Evolutionary conservation across 2,888 invertebrate species (phyloP), one percentile per base, ranked within the genome.

Genomic region (Entomobrya proxima): DNA sequence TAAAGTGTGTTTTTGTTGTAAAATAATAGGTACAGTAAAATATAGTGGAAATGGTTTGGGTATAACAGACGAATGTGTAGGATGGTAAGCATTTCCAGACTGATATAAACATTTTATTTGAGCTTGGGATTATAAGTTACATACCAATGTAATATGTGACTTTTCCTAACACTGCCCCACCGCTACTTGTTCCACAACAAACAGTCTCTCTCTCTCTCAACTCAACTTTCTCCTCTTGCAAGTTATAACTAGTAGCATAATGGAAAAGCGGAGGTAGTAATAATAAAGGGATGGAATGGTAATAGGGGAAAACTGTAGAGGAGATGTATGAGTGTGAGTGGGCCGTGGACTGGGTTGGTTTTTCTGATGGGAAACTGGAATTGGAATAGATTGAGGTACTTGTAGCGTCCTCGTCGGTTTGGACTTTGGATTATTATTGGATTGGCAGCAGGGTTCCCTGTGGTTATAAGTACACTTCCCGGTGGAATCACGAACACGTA

Each of bases 351-450:
- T 47, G n/a, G n/a, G n/a, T 47, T 72, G 44, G 30, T n/a, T 7
- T 47, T 24, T 44, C 47, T 64, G 64, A 44, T 78, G 61, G 37
- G 40, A 58, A 58, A 61, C 27, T 37, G 44, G 44, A 40, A 44
- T 37, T n/a, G 27, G 27, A 69, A 32, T 78, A 75, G 75, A 58
- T 61, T 85, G 85, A 85, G 85, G 85, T 85, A 85, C 85, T 85
- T 85, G 85, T 85, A 85, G 85, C 76, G 18, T 83, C 52, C 37
- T 58, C 47, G 40, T 81, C 58, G 72, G 55, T 30, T 72, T 81
- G 77, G 85, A 78, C 78, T 78, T 84, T 84, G 76, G 69, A 84
- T 85, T 85, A 85, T 85, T 85, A 85, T 85, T 85, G 85, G 85
- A 85, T 85, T 85, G 85, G 78, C 84, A 76, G 64, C 77, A 69